These are phyloP conservation scores for Pipra filicauda DNA, from an alignment of 2,113 vertebrate genomes.

Conservation along the genomic window DNA sequence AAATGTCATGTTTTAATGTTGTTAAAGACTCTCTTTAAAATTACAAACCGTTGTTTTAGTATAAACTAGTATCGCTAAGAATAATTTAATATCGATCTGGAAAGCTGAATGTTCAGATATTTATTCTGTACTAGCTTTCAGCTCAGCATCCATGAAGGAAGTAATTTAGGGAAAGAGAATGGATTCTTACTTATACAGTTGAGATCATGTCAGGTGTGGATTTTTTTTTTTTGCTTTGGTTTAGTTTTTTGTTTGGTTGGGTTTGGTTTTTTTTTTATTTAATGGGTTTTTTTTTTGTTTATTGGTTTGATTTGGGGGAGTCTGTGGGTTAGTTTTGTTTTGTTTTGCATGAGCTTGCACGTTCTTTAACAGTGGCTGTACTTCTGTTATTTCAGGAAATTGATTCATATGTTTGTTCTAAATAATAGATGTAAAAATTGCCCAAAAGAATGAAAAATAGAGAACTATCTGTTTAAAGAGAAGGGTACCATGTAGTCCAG, in stretches of 20 bases:
- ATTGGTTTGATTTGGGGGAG: neutral
- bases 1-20: constrained; percentile 14
- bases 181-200: neutral
- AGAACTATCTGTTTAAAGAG: neutral
- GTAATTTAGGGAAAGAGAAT: neutral
- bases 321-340: neutral
- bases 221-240: neutral
- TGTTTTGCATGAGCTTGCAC: neutral
- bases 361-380: neutral
- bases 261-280: neutral
- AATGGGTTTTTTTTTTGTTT: neutral
- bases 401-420: neutral
- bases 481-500: neutral
- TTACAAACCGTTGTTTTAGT: neutral
- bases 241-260: neutral
- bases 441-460: neutral
- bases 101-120: neutral
- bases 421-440: neutral
- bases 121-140: neutral
- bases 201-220: neutral
- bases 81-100: neutral
- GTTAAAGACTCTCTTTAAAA: constrained; percentile 39
- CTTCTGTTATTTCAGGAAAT: neutral
- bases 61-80: constrained; percentile 11
- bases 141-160: neutral